Percentiles rank a stretch among this genome's conserved stretches.
Evolutionary conservation across 2,113 vertebrate genomes (phyloP).

Genomic region (Alethe diademata): DNA sequence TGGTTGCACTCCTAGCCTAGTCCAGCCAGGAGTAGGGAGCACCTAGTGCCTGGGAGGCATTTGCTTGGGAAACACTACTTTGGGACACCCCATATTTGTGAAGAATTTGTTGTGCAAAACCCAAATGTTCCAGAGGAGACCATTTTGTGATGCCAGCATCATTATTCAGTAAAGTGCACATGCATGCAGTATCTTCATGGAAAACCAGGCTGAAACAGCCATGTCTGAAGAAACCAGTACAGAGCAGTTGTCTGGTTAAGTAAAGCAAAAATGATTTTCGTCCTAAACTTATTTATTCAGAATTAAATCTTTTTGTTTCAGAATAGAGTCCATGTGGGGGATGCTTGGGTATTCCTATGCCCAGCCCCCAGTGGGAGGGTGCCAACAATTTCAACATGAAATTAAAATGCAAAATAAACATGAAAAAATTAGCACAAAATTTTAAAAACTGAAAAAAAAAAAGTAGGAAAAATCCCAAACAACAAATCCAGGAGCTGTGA

Average conservation of each 20-base stretch:
- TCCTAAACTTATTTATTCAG: not conserved
- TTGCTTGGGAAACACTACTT: not conserved
- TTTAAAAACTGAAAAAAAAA: not conserved
- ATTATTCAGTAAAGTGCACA: not conserved
- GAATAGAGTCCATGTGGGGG: not conserved
- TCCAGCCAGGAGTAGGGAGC: not conserved
- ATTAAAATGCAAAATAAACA: not conserved
- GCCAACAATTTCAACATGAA: not conserved
- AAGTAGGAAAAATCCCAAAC: no score
- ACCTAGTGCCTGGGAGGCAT: not conserved
- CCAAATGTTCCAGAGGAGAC: not conserved
- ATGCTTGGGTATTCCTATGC: fast-evolving
- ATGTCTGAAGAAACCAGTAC: not conserved
- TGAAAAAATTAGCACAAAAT: not conserved
- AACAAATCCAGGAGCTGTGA: not conserved
- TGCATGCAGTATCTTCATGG: not conserved
- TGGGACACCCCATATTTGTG: not conserved
- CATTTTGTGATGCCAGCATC: not conserved
- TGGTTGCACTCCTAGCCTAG: fast-evolving
- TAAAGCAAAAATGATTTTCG: not conserved
- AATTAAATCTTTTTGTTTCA: not conserved
- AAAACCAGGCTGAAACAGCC: not conserved
- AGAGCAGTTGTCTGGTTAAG: not conserved
- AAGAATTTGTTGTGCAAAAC: not conserved
- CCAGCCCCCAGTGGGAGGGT: not conserved